Evolutionary conservation across 1,140 invertebrate species (phyloP).

Genomic region (Cotesia chilonis): DNA sequence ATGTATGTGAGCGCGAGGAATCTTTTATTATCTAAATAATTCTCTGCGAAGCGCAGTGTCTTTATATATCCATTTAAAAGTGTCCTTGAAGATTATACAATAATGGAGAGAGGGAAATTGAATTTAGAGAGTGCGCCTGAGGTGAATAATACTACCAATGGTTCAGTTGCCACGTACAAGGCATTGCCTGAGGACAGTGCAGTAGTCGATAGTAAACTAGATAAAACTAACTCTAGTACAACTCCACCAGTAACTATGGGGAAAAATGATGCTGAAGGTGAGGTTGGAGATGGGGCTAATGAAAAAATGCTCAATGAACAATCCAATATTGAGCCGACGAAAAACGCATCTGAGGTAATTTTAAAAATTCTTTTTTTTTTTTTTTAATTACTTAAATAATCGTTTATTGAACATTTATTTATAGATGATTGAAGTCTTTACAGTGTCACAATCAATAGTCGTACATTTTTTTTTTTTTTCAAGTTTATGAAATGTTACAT

Average conservation of each 20-base stretch:
- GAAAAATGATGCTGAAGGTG: conserved; percentile 37
- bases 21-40: background rate
- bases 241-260: conserved; percentile 16
- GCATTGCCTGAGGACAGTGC: conserved; percentile 68
- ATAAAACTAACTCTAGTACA: background rate
- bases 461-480: conserved; percentile 9
- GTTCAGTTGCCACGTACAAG: conserved; percentile 66
- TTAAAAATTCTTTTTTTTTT: conserved; percentile 17
- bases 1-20: background rate
- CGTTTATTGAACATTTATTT: background rate
- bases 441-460: background rate
- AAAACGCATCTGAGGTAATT: conserved; percentile 66
- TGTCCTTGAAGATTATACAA: conserved; percentile 37
- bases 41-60: background rate
- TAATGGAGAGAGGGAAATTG: conserved; percentile 46
- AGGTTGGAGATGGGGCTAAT: conserved; percentile 68
- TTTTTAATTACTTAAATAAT: conserved; percentile 25
- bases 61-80: conserved; percentile 1
- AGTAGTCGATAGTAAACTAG: conserved; percentile 37
- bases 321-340: conserved; percentile 68
- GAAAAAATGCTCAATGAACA: conserved; percentile 76
- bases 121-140: conserved; percentile 49
- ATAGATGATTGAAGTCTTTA: background rate
- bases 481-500: background rate
- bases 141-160: conserved; percentile 42